Percentiles rank a stretch among this genome's conserved stretches.
Evolutionary conservation across 2,888 invertebrate genomes (phyloP).

Genomic region (Cacoxenus indagator): DNA sequence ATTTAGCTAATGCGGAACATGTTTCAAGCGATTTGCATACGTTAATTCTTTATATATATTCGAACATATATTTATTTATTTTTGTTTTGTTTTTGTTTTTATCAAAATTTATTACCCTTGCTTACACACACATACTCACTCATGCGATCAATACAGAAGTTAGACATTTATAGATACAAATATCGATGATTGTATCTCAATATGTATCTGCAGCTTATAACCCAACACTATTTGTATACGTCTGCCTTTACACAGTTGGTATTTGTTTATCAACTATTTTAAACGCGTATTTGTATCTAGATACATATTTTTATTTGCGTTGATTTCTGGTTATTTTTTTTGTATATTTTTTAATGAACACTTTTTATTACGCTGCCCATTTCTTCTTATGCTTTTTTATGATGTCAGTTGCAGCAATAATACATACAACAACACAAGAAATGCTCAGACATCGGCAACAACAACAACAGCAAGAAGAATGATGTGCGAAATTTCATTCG

Average conservation of each 20-base stretch:
- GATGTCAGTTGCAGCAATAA: constrained; percentile 28
- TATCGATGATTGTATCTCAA: not conserved
- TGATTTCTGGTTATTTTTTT: not conserved
- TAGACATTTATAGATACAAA: not conserved
- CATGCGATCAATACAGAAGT: not conserved
- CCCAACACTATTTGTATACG: not conserved
- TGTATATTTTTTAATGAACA: constrained; percentile 6
- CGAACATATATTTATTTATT: not conserved
- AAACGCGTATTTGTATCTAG: not conserved
- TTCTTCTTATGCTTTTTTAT: constrained; percentile 10
- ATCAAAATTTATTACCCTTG: constrained; percentile 1
- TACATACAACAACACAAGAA: constrained; percentile 12
- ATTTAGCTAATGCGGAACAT: too few relatives aligned
- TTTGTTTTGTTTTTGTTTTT: not conserved
- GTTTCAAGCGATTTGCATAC: too few relatives aligned
- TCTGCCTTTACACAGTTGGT: not conserved
- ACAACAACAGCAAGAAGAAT: not conserved
- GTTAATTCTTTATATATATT: too few relatives aligned
- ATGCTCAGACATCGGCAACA: not conserved
- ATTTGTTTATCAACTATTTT: not conserved
- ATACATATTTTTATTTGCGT: not conserved
- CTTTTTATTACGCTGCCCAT: not conserved
- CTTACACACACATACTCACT: not conserved
- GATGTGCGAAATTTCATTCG: not conserved
- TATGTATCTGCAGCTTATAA: not conserved